A percentile compares a stretch with the other conserved stretches of the same genome.
Evolutionary conservation across 2,888 invertebrate species (phyloP).

Genomic region (Drosophila tanythrix): DNA sequence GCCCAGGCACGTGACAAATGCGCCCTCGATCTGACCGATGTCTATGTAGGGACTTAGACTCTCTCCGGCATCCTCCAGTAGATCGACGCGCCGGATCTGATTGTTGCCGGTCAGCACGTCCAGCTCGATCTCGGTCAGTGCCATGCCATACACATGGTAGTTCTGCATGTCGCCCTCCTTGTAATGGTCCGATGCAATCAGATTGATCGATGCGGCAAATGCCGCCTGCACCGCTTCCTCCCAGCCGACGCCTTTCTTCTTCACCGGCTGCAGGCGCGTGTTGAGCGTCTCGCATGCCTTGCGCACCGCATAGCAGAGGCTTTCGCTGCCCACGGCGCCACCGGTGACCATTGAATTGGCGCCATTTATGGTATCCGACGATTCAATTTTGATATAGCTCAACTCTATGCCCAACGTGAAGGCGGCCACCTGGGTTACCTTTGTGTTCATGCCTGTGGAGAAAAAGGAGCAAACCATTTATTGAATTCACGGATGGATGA

Average conservation of each 20-base stretch:
- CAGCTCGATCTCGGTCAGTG: slow-evolving; percentile 90
- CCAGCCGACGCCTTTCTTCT: slow-evolving; percentile 86
- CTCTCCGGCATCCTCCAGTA: slow-evolving; percentile 90
- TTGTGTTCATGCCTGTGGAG: slow-evolving; percentile 86
- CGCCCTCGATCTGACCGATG: slow-evolving; percentile 92
- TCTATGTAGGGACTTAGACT: slow-evolving; percentile 91
- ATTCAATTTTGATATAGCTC: slow-evolving; percentile 87
- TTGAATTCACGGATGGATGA: not conserved
- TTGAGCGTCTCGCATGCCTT: slow-evolving; percentile 89
- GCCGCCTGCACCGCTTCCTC: slow-evolving; percentile 81
- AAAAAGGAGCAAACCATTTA: too few species aligned
- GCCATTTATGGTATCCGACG: slow-evolving; percentile 87
- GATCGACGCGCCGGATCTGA: slow-evolving; percentile 88
- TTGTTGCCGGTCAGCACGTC: slow-evolving; percentile 92
- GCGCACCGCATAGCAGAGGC: slow-evolving; percentile 87
- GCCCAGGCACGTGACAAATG: slow-evolving; percentile 91
- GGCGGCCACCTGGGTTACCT: slow-evolving; percentile 91
- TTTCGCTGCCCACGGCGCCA: slow-evolving; percentile 90
- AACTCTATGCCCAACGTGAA: slow-evolving; percentile 89
- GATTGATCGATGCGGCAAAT: slow-evolving; percentile 84
- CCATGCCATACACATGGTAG: slow-evolving; percentile 88
- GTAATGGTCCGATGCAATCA: slow-evolving; percentile 88
- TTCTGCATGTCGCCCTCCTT: slow-evolving; percentile 85
- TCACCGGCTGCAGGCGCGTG: slow-evolving; percentile 87
- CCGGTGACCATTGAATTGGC: slow-evolving; percentile 90